Evolutionary conservation across 2,113 vertebrate species (phyloP).

Genomic region (Triplophysa tibetana): DNA sequence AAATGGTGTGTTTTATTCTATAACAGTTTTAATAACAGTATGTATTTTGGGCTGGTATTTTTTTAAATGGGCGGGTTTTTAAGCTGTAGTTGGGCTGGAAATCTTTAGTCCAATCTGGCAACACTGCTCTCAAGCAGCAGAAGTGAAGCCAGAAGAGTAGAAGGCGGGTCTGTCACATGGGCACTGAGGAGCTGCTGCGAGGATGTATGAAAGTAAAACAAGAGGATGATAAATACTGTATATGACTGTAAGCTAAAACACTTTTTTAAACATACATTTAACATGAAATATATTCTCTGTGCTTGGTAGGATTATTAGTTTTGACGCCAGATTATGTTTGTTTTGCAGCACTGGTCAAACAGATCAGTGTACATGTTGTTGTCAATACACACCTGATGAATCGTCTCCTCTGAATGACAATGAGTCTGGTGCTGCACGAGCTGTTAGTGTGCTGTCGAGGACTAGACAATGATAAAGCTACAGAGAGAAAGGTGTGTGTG

Average conservation of each 20-base stretch:
- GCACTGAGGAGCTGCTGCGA: background rate
- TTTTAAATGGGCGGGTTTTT: no score
- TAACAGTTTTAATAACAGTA: no score
- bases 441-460: conserved; percentile 89
- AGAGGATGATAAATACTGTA: conserved; percentile 8
- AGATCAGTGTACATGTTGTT: background rate
- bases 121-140: no score
- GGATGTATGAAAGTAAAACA: background rate
- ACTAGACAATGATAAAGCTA: conserved; percentile 87
- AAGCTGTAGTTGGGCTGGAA: no score
- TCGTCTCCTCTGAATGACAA: conserved; percentile 63
- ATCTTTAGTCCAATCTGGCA: no score
- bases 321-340: background rate
- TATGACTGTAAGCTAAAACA: conserved; percentile 20
- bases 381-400: background rate
- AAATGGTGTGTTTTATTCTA: no score
- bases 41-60: no score
- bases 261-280: background rate
- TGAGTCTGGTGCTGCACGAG: conserved; percentile 87
- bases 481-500: conserved; percentile 85
- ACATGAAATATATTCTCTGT: background rate
- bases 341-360: background rate
- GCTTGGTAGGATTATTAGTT: background rate
- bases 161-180: conserved; percentile 8
- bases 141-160: background rate